Evolutionary conservation across 2,888 invertebrate species (phyloP), one percentile per base, ranked within the genome.

Genomic region (Cephus runcator): DNA sequence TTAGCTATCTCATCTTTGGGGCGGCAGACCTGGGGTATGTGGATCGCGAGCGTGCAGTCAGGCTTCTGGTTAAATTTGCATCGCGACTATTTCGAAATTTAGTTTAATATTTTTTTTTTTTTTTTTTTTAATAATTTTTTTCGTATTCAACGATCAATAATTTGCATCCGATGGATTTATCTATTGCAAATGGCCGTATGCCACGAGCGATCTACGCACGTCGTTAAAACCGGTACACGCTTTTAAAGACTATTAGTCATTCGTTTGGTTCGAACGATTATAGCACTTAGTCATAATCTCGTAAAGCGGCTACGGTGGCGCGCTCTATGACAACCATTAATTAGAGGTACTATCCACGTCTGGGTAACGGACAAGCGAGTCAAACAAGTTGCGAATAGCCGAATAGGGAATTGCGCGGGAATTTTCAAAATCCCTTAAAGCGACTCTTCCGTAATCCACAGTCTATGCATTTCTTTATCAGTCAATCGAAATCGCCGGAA

Each of bases 201-300:
- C 56, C 9, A 56, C 56, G 56, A 23, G 9, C 56, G 56, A 56
- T 56, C 56, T 2, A 56, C 56, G 23, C 56, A 2, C 56, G 23
- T 56, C 56, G 23, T 56, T 23, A 23, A 56, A 74, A 75, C 75
- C 75, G 75, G 77, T 30, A 71, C 31, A 15, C 30, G 31, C 33
- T 71, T 34, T 75, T 35, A 73, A 34, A 73, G 77, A 80, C 82
- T 83, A 83, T 85, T 85, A 84, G 83, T 85, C 84, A 83, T 80
- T 83, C 84, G 81, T 83, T 81, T 82, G 71, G 82, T 81, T 81
- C 80, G 75, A 81, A 80, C 82, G 82, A 85, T 85, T 84, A 84
- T 82, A 81, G 80, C 81, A 81, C 83, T 80, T 81, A 80, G 77
- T 82, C 79, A 81, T 81, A 83, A 83, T 80, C 80, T 80, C 76